Base-by-base conservation (phyloP, 2,113 vertebrate genomes). In the Dasyurus viverrinus region DNA sequence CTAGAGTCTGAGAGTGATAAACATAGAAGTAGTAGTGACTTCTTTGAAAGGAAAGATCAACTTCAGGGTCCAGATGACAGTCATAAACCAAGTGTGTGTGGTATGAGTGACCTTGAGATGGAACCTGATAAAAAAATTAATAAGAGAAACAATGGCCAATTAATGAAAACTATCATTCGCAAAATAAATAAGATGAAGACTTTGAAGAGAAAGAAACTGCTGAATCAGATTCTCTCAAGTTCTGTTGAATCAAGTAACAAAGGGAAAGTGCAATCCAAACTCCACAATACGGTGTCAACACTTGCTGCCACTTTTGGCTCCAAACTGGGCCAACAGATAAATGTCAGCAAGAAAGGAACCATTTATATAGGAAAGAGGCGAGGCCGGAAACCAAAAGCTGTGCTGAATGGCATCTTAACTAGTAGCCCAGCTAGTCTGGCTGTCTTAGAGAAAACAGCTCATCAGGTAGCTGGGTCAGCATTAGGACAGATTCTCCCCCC, bases 161-260 rank as follows among this genome's bases (percentile, higher is more conserved):
- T 99, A 96, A 99, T 99, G 99, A 99, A 99, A 98, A 99, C 99
- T 91, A 99, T 99, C 97, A 99, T 99, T 91, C 98, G 99, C 23
- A 99, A 99, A 97, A 99, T 99, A 98, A 99, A 99, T 98, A 99
- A 99, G 97, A 99, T 99, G 99, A 99, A 99, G 98, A 99, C 99
- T 76, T 98, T 99, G 95, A 99, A 99, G 97, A 99, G 99, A 96
- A 99, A 99, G 98, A 99, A 99, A 91, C 98, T 99, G 84, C 98
- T 99, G 94, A 99, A 99, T 97, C 99, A 99, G 95, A 99, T 99
- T 94, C 98, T 99, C 52, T 98, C 98, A 4, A 98, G 97, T 26
- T 98, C 98, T 26, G 98, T 98, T 55, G 98, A 99, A 94, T 97
- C 98, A 97, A 98, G 97, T 98, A 98, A 97, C 98, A 98, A 98